phyloP scores from a whole-genome alignment of 2,797 vertebrate species.

The Bradypodion ventrale region DNA sequence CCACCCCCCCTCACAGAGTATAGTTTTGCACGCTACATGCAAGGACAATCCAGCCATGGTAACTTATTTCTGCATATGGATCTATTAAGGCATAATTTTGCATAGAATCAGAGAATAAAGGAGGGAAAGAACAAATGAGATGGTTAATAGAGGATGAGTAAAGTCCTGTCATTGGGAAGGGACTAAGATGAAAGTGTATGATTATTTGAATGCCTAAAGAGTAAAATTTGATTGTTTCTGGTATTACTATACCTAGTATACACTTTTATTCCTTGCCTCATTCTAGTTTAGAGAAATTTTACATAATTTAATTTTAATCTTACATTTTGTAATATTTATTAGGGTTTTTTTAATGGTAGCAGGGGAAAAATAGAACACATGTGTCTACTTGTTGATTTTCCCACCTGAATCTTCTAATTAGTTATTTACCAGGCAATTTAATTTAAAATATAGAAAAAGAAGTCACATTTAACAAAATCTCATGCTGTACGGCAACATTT shows the following conservation, averaged over 20 bases:
- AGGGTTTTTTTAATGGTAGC: neutral
- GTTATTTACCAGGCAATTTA: neutral
- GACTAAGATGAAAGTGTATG: neutral
- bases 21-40: neutral
- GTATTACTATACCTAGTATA: neutral
- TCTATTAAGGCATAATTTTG: neutral
- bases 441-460: neutral
- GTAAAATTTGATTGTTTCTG: constrained; percentile 40
- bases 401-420: neutral
- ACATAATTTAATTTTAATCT: neutral
- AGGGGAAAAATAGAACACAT: neutral
- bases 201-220: neutral
- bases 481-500: neutral
- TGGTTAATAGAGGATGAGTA: neutral
- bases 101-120: neutral
- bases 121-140: neutral
- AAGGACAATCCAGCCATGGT: neutral
- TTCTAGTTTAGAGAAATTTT: neutral
- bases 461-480: neutral
- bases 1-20: neutral
- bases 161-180: neutral
- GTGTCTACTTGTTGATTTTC: neutral
- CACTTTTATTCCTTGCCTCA: neutral
- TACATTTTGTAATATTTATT: neutral
- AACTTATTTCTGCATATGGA: neutral